Conservation (phyloP, 2,888 invertebrate species). For the Campaea margaritaria region DNA sequence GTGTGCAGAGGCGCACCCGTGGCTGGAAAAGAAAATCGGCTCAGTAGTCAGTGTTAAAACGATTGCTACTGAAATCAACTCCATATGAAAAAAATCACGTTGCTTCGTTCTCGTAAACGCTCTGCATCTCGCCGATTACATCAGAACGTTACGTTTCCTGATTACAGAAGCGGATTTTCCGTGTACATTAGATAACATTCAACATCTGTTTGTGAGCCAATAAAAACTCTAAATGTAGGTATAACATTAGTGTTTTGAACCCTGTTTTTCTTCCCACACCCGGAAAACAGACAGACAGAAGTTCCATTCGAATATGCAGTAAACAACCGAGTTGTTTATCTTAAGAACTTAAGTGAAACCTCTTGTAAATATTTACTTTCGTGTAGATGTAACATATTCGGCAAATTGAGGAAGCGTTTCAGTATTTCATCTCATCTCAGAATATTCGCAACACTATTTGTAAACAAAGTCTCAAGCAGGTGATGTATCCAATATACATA, state of each 20-base stretch:
- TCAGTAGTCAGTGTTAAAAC: too few relatives aligned
- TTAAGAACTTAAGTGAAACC: neutral
- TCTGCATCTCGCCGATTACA: slow-evolving; percentile 1
- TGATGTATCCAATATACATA: neutral
- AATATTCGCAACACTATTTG: neutral
- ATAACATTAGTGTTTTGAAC: slow-evolving; percentile 15
- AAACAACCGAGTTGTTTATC: slow-evolving; percentile 22
- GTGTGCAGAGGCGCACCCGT: too few relatives aligned
- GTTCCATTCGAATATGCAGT: slow-evolving; percentile 15
- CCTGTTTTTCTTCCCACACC: slow-evolving; percentile 16
- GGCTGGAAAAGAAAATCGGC: too few relatives aligned
- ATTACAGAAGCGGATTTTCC: slow-evolving; percentile 34
- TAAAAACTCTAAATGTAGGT: slow-evolving; percentile 6
- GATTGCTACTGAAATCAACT: too few relatives aligned
- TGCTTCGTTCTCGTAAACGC: slow-evolving; percentile 2
- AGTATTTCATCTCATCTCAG: slow-evolving; percentile 6
- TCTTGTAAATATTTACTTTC: slow-evolving; percentile 22
- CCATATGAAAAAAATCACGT: too few relatives aligned
- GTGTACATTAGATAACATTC: slow-evolving; percentile 39
- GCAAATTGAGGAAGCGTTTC: slow-evolving; percentile 19
- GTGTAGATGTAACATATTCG: slow-evolving; percentile 5
- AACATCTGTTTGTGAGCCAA: slow-evolving; percentile 24
- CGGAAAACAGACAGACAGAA: slow-evolving; percentile 20
- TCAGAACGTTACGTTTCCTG: slow-evolving; percentile 27
- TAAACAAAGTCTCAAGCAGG: neutral